A percentile compares a stretch with the other conserved stretches of the same genome.
These are phyloP conservation scores for Syrphus vitripennis DNA, from an alignment of 2,888 invertebrate species.

Conservation along the genomic window DNA sequence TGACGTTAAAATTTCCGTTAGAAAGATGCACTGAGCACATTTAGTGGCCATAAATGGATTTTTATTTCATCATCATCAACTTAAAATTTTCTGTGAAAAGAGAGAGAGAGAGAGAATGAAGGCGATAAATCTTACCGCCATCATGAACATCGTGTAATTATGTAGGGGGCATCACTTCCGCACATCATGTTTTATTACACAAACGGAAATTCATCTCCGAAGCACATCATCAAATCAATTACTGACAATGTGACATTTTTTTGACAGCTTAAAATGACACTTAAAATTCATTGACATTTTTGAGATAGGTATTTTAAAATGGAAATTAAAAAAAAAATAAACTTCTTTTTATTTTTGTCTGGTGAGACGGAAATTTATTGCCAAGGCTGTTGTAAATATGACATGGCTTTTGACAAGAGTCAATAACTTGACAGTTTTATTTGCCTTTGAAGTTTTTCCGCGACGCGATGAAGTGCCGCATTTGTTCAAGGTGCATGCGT, in stretches of 20 bases:
- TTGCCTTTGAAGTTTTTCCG: neutral
- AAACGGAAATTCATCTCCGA: constrained; percentile 2
- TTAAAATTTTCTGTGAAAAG: neutral
- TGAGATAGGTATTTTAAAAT: neutral
- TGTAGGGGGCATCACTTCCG: constrained; percentile 1
- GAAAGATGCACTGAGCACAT: constrained; percentile 9
- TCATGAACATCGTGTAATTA: neutral
- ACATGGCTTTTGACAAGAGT: constrained; percentile 1
- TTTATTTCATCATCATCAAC: constrained; percentile 17
- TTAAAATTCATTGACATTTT: constrained; percentile 17
- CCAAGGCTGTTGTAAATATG: neutral
- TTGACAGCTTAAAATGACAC: constrained; percentile 20
- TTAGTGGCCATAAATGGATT: constrained; percentile 40
- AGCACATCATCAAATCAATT: constrained; percentile 14
- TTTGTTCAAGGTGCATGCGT: neutral
- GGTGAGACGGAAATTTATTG: neutral
- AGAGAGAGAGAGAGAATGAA: neutral
- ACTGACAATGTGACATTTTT: constrained; percentile 11
- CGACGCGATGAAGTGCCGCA: neutral
- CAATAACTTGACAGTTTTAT: constrained; percentile 2
- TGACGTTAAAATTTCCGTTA: constrained; percentile 53
- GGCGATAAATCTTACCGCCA: no score
- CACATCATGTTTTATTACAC: neutral
- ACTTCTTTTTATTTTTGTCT: neutral
- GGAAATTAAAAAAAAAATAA: neutral